These are phyloP conservation scores for Euzetes globulus DNA, from an alignment of 2,888 invertebrate species.

Conservation along the genomic window DNA sequence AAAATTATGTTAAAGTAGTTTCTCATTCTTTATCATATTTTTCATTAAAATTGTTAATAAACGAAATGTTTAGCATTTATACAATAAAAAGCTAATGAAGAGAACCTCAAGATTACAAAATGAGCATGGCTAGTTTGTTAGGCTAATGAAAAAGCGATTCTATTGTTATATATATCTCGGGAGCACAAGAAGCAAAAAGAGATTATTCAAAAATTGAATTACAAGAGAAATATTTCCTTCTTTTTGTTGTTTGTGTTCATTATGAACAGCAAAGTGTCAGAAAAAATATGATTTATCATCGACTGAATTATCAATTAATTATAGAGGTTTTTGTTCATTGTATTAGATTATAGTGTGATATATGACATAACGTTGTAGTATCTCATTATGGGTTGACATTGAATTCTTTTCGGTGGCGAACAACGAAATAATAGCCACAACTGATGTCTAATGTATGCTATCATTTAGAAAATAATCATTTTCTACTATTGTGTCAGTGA, in stretches of 20 bases:
- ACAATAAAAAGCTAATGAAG: neutral
- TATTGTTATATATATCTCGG: neutral
- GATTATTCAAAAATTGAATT: neutral
- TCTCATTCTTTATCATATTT: neutral
- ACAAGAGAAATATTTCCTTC: slow-evolving; percentile 5
- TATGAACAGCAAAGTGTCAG: slow-evolving; percentile 21
- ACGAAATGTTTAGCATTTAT: slow-evolving; percentile 1
- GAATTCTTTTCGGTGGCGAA: neutral
- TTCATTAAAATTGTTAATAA: slow-evolving; percentile 14
- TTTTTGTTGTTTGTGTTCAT: slow-evolving; percentile 4
- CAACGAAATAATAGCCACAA: neutral
- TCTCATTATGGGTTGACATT: slow-evolving; percentile 1
- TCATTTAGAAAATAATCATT: neutral
- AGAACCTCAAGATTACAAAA: neutral
- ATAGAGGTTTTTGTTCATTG: neutral
- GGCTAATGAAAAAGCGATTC: neutral
- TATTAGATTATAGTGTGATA: slow-evolving; percentile 12
- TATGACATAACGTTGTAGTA: slow-evolving; percentile 5
- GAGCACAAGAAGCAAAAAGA: neutral
- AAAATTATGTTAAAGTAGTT: slow-evolving; percentile 9
- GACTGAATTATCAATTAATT: slow-evolving; percentile 9
- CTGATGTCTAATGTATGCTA: neutral
- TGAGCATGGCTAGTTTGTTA: slow-evolving; percentile 8
- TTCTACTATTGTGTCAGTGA: neutral
- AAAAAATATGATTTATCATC: slow-evolving; percentile 21